Conservation (phyloP, 2,888 invertebrate species). For the Rhingia rostrata region DNA sequence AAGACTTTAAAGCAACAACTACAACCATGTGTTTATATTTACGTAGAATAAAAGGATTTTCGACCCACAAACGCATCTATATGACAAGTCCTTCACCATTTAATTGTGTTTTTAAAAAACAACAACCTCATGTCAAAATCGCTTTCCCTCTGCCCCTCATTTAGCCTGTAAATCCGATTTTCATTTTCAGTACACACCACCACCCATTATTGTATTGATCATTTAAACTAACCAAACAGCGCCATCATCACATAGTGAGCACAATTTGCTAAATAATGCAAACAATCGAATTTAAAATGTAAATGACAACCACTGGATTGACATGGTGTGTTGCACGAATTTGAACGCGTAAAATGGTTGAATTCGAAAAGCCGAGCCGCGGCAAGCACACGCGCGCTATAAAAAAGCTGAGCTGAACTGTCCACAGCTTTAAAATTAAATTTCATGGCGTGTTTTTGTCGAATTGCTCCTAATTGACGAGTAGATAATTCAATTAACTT, state of each 20-base stretch:
- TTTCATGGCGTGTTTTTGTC: conserved; percentile 11
- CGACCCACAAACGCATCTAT: no score
- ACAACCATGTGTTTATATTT: no score
- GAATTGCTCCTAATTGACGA: conserved; percentile 24
- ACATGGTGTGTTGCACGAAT: not conserved
- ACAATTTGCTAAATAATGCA: conserved; percentile 50
- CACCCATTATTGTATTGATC: conserved; percentile 28
- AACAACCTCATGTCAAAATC: no score
- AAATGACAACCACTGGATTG: conserved; percentile 45
- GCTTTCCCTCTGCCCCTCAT: no score
- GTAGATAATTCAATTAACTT: conserved; percentile 52
- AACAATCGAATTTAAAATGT: conserved; percentile 58
- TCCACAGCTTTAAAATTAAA: conserved; percentile 15
- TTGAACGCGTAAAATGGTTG: not conserved
- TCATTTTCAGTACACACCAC: not conserved
- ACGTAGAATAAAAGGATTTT: no score
- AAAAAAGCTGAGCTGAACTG: conserved; percentile 6
- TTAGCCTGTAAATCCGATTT: not conserved
- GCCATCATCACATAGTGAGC: conserved; percentile 1
- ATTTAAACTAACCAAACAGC: conserved; percentile 51
- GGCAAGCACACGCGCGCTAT: not conserved
- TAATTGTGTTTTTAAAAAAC: no score
- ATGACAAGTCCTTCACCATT: no score
- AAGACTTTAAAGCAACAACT: no score
- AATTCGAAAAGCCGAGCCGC: no score